Percentiles rank a stretch among this genome's conserved stretches.
phyloP scores from a whole-genome alignment of 1,140 invertebrate genomes.

The Micrasema longulum region DNA sequence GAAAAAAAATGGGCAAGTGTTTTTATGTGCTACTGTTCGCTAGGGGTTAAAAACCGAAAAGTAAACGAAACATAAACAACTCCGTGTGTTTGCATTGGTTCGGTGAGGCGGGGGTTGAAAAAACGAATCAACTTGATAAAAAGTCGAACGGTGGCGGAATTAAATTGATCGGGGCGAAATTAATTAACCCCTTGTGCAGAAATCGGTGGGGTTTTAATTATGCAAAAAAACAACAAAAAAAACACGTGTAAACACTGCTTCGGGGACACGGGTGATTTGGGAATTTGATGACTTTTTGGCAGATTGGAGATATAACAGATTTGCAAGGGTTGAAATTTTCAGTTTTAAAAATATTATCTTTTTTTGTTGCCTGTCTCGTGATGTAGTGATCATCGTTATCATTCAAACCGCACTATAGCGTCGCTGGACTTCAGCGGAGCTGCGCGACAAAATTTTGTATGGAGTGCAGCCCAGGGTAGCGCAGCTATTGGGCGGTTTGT shows the following conservation, averaged over 20 bases:
- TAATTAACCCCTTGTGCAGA: constrained; percentile 7
- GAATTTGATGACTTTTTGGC: neutral
- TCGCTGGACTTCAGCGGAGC: too few species aligned
- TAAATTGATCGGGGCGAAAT: constrained; percentile 26
- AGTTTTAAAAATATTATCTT: too few species aligned
- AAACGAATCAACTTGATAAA: constrained; percentile 13
- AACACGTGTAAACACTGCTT: constrained; percentile 8
- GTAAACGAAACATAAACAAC: constrained; percentile 1
- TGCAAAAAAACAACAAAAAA: constrained; percentile 13
- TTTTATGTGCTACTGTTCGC: too few species aligned
- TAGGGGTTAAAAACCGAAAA: neutral
- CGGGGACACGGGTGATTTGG: neutral
- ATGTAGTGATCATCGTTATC: too few species aligned
- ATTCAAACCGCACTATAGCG: too few species aligned
- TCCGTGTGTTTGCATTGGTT: neutral
- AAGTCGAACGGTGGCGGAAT: constrained; percentile 3
- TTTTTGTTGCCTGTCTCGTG: too few species aligned
- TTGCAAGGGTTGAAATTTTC: too few species aligned
- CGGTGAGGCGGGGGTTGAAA: too few species aligned
- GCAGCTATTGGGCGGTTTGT: too few species aligned
- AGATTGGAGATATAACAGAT: neutral
- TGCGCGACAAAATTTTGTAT: too few species aligned
- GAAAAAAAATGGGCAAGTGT: too few species aligned
- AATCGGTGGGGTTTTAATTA: constrained; percentile 30
- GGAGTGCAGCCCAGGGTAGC: too few species aligned